Evolutionary conservation across 1,140 invertebrate species (phyloP), one percentile per base, ranked within the genome.

Genomic region (Psix sp.): DNA sequence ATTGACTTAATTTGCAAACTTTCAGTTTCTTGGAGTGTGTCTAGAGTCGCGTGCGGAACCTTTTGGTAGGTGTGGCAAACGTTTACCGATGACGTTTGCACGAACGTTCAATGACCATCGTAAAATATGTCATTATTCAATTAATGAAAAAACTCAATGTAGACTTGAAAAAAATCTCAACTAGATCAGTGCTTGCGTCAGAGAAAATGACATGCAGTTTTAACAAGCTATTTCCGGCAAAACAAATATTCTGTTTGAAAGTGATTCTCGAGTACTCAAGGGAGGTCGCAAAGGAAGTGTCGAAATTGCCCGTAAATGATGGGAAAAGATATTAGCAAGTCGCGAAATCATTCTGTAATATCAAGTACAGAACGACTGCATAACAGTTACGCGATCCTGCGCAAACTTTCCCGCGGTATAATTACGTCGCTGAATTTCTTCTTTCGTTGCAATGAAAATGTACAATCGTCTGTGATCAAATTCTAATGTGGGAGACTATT

Each of bases 141-240:
- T 43, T 6, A 5, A 13, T 1, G 24, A 2, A 45, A 48, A 31
- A 60, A 48, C 40, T 33, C 1, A 26, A 31, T 13, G 7, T 0
- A 0, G 10, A 18, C 13, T 1, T n/a, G 26, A 43, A 52, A 52
- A 52, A 21, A 33, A 33, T 24, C 4, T 4, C 33, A 57, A 42
- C 35, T 35, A 36, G 46, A 68, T 18, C 40, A 36, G 0, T 16
- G 18, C 40, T 59, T 51, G 38, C 42, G 26, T 62, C 26, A 31
- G 39, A 68, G 45, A 73, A 62, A 68, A 60, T 54, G 16, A 26
- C 43, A 24, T 31, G 46, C 18, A 26, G 29, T 5, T 14, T 65
- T 75, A 79, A 79, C 59, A 60, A 79, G 65, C 46, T 21, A 51
- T 67, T 68, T 77, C 70, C 74, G 77, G 70, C 67, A 43, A 60